A percentile compares a stretch with the other conserved stretches of the same genome.
Evolutionary conservation across 2,888 invertebrate species (phyloP).

Genomic region (Sericinus montela): DNA sequence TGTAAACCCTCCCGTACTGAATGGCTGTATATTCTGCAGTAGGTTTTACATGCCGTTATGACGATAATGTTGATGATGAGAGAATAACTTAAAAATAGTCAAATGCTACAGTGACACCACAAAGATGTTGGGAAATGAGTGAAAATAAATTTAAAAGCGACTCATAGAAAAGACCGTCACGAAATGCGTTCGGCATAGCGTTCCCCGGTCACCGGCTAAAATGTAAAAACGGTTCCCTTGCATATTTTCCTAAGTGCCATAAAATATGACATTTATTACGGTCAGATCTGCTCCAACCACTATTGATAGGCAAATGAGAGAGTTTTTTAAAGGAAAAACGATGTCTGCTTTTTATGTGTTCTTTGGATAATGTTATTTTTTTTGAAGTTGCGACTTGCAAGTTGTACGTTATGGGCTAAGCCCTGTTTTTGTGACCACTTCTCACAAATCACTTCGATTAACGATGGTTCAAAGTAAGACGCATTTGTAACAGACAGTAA

Average conservation of each 20-base stretch:
- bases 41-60: no score
- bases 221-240: constrained; percentile 78
- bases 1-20: no score
- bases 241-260: constrained; percentile 77
- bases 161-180: constrained; percentile 59
- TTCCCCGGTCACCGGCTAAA: constrained; percentile 70
- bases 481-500: no score
- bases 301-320: constrained; percentile 80
- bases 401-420: constrained; percentile 47
- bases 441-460: no score
- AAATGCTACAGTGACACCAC: no score
- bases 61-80: no score
- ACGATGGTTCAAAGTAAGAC: no score
- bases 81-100: no score
- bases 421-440: constrained; percentile 40
- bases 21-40: no score
- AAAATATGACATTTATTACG: constrained; percentile 80
- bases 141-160: constrained; percentile 52
- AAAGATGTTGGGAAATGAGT: background rate
- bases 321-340: constrained; percentile 80
- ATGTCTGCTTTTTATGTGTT: constrained; percentile 79
- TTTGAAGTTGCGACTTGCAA: constrained; percentile 57
- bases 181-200: constrained; percentile 64
- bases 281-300: constrained; percentile 78
- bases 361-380: constrained; percentile 70